Percentiles rank a stretch among this genome's conserved stretches.
These are phyloP conservation scores for Thecocarcelia acutangulata DNA, from an alignment of 2,888 invertebrate genomes.

Conservation along the genomic window DNA sequence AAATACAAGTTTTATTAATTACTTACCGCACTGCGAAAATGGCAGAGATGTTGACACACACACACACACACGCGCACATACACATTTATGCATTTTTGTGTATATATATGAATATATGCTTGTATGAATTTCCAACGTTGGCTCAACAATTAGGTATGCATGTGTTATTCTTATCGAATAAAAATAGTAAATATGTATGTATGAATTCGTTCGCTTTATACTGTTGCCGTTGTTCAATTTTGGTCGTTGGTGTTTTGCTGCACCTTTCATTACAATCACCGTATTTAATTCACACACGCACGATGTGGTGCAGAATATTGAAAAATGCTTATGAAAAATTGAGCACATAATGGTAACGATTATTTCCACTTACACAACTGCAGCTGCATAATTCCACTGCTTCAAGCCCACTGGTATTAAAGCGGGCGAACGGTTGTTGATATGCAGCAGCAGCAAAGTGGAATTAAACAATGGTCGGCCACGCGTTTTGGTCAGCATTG, in stretches of 20 bases:
- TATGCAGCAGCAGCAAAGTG: not conserved
- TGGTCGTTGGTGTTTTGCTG: constrained; percentile 48
- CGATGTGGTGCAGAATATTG: constrained; percentile 51
- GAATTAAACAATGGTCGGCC: constrained; percentile 66
- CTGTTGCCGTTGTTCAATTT: constrained; percentile 35
- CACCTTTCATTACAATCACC: constrained; percentile 65
- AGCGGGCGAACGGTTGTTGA: not conserved
- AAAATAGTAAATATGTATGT: not conserved
- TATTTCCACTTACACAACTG: constrained; percentile 4
- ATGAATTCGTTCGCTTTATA: not conserved
- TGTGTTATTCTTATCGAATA: not conserved
- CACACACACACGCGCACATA: constrained; percentile 4
- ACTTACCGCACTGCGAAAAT: constrained; percentile 69
- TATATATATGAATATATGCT: not conserved
- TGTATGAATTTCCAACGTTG: not conserved
- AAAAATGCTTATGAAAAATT: constrained; percentile 62
- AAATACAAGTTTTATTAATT: constrained; percentile 68
- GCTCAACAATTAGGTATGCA: not conserved
- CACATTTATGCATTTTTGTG: not conserved
- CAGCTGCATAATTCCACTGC: not conserved
- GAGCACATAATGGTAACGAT: constrained; percentile 36
- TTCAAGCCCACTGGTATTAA: constrained; percentile 6
- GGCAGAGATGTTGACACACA: constrained; percentile 59
- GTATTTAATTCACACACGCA: constrained; percentile 57
- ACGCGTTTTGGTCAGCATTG: constrained; percentile 60